A percentile compares a stretch with the other conserved stretches of the same genome.
Conservation (phyloP, 2,113 vertebrate genomes). For the Anoura caudifer region DNA sequence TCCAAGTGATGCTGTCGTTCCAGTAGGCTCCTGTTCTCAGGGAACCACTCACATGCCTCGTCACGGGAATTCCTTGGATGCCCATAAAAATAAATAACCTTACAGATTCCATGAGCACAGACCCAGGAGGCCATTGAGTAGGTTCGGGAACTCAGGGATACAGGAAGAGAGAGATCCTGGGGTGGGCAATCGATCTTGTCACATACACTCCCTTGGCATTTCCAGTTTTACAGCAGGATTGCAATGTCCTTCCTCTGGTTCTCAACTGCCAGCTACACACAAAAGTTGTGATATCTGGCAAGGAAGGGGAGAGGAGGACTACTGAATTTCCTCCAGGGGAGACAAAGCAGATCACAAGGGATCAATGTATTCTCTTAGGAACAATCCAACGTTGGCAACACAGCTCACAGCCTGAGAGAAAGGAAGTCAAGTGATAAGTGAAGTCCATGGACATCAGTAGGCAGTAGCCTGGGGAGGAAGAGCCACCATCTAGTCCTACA, state of each 20-base stretch:
- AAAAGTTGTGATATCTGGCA: constrained; percentile 4
- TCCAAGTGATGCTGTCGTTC: background rate
- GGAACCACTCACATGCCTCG: constrained; percentile 6
- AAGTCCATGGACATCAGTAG: background rate
- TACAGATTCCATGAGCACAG: constrained; percentile 20
- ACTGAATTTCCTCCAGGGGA: background rate
- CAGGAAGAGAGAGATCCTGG: background rate
- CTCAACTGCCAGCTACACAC: background rate
- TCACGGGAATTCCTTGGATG: constrained; percentile 25
- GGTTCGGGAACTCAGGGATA: background rate
- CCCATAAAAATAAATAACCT: constrained; percentile 54
- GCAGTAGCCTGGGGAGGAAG: rapidly evolving
- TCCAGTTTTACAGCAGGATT: background rate
- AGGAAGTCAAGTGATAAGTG: background rate
- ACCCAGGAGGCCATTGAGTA: background rate
- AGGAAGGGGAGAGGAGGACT: background rate
- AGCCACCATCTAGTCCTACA: background rate
- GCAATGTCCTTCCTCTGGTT: background rate
- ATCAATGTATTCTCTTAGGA: background rate
- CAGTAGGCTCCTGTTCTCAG: background rate
- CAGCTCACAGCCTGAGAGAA: background rate
- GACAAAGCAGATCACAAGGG: background rate
- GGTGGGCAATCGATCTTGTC: constrained; percentile 24
- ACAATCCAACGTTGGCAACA: background rate
- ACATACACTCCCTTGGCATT: background rate